These are phyloP conservation scores for Ooceraea biroi DNA, from an alignment of 1,140 invertebrate species.

Conservation along the genomic window DNA sequence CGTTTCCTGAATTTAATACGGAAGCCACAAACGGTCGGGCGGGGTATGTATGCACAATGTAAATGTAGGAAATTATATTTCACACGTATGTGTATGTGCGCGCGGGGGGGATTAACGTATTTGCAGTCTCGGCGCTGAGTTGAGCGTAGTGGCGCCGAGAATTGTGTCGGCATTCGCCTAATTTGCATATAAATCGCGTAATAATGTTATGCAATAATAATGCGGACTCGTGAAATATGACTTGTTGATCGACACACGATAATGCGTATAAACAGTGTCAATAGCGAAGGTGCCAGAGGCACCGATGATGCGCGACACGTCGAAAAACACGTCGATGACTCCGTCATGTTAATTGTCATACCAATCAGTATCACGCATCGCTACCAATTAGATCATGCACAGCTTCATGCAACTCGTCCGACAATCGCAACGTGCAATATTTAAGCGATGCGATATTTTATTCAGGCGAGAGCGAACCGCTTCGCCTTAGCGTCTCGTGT, in stretches of 20 bases:
- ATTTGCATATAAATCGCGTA: slow-evolving; percentile 64
- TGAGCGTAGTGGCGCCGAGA: slow-evolving; percentile 45
- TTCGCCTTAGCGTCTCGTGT: too few relatives aligned
- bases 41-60: slow-evolving; percentile 37
- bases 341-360: slow-evolving; percentile 49
- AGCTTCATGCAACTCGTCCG: too few relatives aligned
- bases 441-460: too few relatives aligned
- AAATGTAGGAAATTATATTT: slow-evolving; percentile 64
- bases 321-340: slow-evolving; percentile 51
- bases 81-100: not conserved
- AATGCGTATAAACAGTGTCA: slow-evolving; percentile 51
- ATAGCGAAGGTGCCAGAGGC: slow-evolving; percentile 12
- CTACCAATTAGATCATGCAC: too few relatives aligned
- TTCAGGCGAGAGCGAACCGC: too few relatives aligned
- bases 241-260: slow-evolving; percentile 58
- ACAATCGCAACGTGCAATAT: too few relatives aligned
- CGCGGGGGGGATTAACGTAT: slow-evolving; percentile 48
- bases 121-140: slow-evolving; percentile 52
- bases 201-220: slow-evolving; percentile 64
- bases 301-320: not conserved
- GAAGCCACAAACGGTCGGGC: slow-evolving; percentile 31
- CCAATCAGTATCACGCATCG: too few relatives aligned
- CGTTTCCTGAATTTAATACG: slow-evolving; percentile 59
- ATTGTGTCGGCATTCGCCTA: slow-evolving; percentile 55
- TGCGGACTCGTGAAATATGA: slow-evolving; percentile 60